Evolutionary conservation across 2,888 invertebrate genomes (phyloP).

Genomic region (Pristionchus exspectatus): DNA sequence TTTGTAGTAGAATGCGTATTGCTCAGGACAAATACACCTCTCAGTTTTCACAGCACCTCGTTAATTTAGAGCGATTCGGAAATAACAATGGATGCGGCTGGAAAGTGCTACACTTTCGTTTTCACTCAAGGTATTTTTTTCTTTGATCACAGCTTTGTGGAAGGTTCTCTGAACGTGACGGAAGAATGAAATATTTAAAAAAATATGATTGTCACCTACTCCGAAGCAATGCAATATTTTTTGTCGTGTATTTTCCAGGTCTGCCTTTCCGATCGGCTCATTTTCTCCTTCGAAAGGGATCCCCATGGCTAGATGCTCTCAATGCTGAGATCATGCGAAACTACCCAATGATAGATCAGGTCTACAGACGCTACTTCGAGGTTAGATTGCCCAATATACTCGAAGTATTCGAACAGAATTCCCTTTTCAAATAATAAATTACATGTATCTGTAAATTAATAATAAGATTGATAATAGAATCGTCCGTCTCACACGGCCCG

Average conservation of each 20-base stretch:
- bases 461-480: background rate
- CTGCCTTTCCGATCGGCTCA: constrained; percentile 3
- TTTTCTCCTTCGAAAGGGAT: background rate
- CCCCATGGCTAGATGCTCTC: background rate
- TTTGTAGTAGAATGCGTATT: background rate
- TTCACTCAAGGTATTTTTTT: background rate
- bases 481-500: background rate
- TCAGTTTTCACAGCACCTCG: background rate
- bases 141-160: background rate
- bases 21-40: background rate
- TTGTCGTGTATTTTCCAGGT: background rate
- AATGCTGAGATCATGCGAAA: background rate
- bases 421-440: too few relatives aligned
- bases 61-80: background rate
- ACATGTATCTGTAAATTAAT: too few relatives aligned
- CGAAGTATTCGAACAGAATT: too few relatives aligned
- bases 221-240: too few relatives aligned
- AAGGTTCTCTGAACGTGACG: too few relatives aligned
- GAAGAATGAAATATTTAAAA: background rate
- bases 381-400: background rate
- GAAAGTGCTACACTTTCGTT: background rate
- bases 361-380: constrained; percentile 6
- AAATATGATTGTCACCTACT: background rate
- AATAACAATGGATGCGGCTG: background rate
- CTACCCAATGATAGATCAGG: constrained; percentile 4